Evolutionary conservation across 2,113 vertebrate species (phyloP), one percentile per base, ranked within the genome.

Genomic region (Nipponia nippon): DNA sequence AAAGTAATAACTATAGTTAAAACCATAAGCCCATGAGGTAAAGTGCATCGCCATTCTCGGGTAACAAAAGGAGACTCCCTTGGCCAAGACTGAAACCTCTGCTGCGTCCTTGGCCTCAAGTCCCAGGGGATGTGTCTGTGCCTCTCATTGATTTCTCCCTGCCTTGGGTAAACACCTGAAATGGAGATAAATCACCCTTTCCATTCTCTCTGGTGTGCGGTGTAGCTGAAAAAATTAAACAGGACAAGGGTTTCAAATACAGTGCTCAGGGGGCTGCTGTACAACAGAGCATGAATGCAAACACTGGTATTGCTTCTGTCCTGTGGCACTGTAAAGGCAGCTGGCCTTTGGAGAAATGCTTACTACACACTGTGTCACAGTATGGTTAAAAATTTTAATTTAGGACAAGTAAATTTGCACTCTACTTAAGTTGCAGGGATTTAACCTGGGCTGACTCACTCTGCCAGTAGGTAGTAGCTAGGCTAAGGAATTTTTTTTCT

Each of bases 161-260:
- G 83, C 72, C 55, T 83, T 3, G 7, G 21, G 17, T 84, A 83
- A 83, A 63, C 15, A 58, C 21, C 29, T 81, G 47, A 77, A 94
- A 94, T 75, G 38, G 83, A 96, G 85, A 92, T 83, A 86, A 93
- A 97, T 86, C 49, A 34, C 75, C 26, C 72, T 79, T 89, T 69
- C 73, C 49, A 22, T 80, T 85, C 73, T 59, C 30, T 79, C 53
- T 38, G 36, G 46, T 83, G 58, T 83, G 81, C 0, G 0, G 25
- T 6, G 2, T 10, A 77, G 87, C 89, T 93, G 93, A 95, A 87
- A 88, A 90, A 59, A 90, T 73, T 49, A 46, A 94, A 92, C 62
- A 77, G 88, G 71, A 89, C 79, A 40, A 58, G 69, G 32, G 29
- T 90, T 93, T 94, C 67, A 81, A 62, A 56, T 50, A 25, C 73